These are phyloP conservation scores for Porites australiensis DNA, from an alignment of 64 coral and sea anemone species.

Conservation along the genomic window DNA sequence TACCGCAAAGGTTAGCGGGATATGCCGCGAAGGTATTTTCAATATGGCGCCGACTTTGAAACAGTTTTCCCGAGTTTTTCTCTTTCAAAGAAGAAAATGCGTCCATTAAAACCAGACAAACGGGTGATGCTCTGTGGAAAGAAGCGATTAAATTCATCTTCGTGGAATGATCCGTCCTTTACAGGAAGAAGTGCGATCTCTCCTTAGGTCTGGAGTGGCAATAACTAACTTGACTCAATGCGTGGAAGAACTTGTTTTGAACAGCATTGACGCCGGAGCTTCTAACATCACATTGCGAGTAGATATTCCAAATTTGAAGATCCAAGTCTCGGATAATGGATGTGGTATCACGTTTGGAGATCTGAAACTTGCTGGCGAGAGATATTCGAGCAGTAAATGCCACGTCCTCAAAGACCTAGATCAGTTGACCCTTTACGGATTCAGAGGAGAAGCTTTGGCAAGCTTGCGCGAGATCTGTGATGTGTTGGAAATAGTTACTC, in stretches of 20 bases:
- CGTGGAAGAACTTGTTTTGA: constrained; percentile 93
- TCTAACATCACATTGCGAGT: constrained; percentile 80
- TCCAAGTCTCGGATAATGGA: constrained; percentile 92
- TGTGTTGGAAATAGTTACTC: constrained; percentile 85
- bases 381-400: constrained; percentile 97
- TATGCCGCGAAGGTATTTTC: background rate
- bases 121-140: background rate
- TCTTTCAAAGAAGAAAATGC: background rate
- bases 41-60: constrained; percentile 8
- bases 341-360: constrained; percentile 69
- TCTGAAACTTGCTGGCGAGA: constrained; percentile 74
- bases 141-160: background rate
- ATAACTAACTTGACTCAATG: constrained; percentile 88
- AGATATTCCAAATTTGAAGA: constrained; percentile 76
- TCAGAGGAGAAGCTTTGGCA: constrained; percentile 93
- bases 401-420: constrained; percentile 79
- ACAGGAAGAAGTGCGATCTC: constrained; percentile 77
- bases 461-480: constrained; percentile 84
- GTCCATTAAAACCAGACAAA: background rate
- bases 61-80: too few relatives aligned
- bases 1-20: constrained; percentile 1
- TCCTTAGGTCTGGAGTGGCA: constrained; percentile 89
- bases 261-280: constrained; percentile 90
- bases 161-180: constrained; percentile 77
- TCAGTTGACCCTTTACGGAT: constrained; percentile 75